Evolutionary conservation across 1,140 invertebrate genomes (phyloP), one percentile per base, ranked within the genome.

Genomic region (Brachionus calyciflorus): DNA sequence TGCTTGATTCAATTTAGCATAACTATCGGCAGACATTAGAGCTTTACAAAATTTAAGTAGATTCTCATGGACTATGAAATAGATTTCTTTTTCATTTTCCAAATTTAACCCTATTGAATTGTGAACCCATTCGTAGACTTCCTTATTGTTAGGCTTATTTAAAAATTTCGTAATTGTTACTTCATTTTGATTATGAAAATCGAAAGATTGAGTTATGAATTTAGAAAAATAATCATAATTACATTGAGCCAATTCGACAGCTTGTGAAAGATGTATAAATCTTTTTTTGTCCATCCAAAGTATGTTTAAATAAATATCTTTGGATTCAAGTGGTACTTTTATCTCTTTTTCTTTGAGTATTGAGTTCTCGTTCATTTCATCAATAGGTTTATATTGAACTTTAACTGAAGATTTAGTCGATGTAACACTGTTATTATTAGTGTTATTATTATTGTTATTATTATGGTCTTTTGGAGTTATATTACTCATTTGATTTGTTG

Each of bases 351-450:
- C 55, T 60, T 60, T 60, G 19, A 60, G 26, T 17, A 60, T 0
- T 19, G 55, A 60, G 37, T 60, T 30, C 5, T 17, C 19, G 26
- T 33, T 60, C 55, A 60, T 60, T 37, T 60, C 55, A 37, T 60
- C 55, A 1, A 60, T 28, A 7, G 19, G 10, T 37, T 60, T 60
- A 30, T 60, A 60, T 37, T 60, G 28, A 28, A 60, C 30, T 17
- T 60, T 60, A 17, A n/a, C n/a, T n/a, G n/a, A n/a, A n/a, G 28
- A 21, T 37, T 37, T 33, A 14, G 10, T 28, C 19, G 55, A 41
- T 37, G 3, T 37, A 37, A 37, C 4, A 37, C 14, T 60, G 12
- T 33, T 37, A 3, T 26, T 33, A n/a, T 60, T 37, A 10, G 19
- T 60, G 55, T 33, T 60, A 19, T 60, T 3, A 33, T 33, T 60